Conservation (phyloP, 2,113 vertebrate species). For the Pampusana beccarii region DNA sequence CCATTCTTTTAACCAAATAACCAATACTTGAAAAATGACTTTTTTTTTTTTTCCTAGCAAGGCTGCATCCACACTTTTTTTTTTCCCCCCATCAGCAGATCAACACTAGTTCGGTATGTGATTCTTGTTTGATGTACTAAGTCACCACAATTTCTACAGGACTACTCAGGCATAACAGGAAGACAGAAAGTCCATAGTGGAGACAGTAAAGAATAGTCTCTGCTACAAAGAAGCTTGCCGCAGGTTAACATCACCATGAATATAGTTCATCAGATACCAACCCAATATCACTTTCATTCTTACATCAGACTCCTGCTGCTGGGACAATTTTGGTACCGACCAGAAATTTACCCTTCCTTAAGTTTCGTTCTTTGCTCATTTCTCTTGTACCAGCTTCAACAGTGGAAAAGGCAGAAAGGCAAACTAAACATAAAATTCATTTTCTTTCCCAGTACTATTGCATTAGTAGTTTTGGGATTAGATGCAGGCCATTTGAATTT, state of each 20-base stretch:
- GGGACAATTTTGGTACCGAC: background rate
- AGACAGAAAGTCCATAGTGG: background rate
- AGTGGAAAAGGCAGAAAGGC: background rate
- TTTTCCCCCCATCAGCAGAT: background rate
- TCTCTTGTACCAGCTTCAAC: background rate
- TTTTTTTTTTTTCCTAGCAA: background rate
- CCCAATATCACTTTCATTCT: background rate
- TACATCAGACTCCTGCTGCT: background rate
- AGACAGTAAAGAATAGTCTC: background rate
- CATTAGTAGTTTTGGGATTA: conserved; percentile 20
- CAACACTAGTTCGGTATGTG: background rate
- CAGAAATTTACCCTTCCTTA: background rate
- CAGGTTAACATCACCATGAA: background rate
- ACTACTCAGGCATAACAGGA: background rate
- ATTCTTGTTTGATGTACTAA: background rate
- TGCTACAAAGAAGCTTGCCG: background rate
- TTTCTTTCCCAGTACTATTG: background rate
- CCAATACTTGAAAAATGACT: background rate
- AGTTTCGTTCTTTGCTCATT: background rate
- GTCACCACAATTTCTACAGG: background rate
- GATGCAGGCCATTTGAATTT: background rate
- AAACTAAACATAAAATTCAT: conserved; percentile 4
- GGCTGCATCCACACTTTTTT: background rate
- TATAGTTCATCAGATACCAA: background rate
- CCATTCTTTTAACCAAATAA: background rate